Evolutionary conservation across 2,113 vertebrate genomes (phyloP).

Genomic region (Protobothrops flavoviridis): DNA sequence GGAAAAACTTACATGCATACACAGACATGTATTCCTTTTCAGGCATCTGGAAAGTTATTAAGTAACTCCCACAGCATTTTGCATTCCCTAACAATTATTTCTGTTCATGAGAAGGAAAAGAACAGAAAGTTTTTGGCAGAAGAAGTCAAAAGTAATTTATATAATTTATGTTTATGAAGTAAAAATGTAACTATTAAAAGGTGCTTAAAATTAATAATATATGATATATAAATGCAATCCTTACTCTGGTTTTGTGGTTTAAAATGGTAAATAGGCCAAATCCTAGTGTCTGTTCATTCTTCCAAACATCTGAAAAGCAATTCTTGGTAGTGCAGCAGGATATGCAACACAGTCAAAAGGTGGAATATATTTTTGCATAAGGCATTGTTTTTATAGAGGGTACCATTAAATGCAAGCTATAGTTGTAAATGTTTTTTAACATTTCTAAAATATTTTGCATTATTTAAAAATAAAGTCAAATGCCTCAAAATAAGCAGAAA

Average conservation of each 20-base stretch:
- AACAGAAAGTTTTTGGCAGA: neutral
- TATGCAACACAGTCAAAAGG: neutral
- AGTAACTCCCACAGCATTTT: neutral
- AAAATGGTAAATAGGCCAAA: neutral
- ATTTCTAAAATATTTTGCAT: constrained; percentile 11
- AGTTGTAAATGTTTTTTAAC: neutral
- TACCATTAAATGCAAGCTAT: neutral
- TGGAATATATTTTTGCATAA: neutral
- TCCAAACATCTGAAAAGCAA: neutral
- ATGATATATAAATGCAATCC: constrained; percentile 1
- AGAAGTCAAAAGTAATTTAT: neutral
- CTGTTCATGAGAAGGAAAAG: neutral
- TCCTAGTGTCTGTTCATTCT: neutral
- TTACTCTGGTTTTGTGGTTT: constrained; percentile 28
- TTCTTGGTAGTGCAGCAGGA: neutral
- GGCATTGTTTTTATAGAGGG: neutral
- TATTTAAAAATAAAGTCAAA: neutral
- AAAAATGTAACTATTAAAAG: neutral
- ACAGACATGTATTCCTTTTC: neutral
- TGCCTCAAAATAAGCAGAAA: neutral
- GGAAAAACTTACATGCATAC: neutral
- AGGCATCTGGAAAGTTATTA: neutral
- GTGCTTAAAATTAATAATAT: neutral
- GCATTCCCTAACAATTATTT: neutral
- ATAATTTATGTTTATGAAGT: neutral